Percentiles rank a stretch among this genome's conserved stretches.
Evolutionary conservation across 2,888 invertebrate species (phyloP).

Genomic region (Scaptomyza cyrtandrae): DNA sequence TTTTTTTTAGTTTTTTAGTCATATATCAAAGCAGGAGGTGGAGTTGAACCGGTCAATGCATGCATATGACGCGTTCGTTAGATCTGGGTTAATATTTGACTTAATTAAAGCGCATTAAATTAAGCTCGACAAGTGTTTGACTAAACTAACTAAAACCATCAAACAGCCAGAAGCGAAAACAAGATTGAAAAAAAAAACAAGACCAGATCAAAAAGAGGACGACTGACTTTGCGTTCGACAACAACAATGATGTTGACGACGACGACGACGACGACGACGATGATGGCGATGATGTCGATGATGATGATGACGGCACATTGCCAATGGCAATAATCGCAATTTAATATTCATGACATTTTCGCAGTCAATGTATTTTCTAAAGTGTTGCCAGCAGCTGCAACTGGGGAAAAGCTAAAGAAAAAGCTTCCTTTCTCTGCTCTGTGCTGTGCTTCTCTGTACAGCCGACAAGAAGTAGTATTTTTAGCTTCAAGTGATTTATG

Average conservation of each 20-base stretch:
- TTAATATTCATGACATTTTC: conserved; percentile 77
- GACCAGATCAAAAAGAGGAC: not conserved
- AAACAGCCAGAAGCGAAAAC: conserved; percentile 2
- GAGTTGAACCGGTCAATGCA: conserved; percentile 3
- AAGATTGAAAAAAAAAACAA: not conserved
- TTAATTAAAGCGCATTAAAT: conserved; percentile 73
- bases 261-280: conserved; percentile 11
- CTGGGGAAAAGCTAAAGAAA: conserved; percentile 32
- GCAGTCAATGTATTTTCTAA: conserved; percentile 75
- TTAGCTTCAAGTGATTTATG: conserved; percentile 35
- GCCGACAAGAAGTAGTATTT: conserved; percentile 46
- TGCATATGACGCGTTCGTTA: conserved; percentile 42
- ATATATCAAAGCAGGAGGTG: conserved; percentile 19
- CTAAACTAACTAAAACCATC: conserved; percentile 10
- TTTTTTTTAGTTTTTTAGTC: conserved; percentile 12
- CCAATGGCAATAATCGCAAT: conserved; percentile 78
- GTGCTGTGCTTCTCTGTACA: conserved; percentile 27
- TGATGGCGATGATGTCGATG: not conserved
- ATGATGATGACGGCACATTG: conserved; percentile 50
- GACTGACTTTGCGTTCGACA: no score
- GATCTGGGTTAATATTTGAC: conserved; percentile 58
- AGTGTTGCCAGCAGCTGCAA: conserved; percentile 51
- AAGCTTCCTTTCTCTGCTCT: not conserved
- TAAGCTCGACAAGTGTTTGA: conserved; percentile 44
- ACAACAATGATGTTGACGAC: no score